Base-by-base conservation (phyloP, 2,113 vertebrate species). In the Furnarius figulus region DNA sequence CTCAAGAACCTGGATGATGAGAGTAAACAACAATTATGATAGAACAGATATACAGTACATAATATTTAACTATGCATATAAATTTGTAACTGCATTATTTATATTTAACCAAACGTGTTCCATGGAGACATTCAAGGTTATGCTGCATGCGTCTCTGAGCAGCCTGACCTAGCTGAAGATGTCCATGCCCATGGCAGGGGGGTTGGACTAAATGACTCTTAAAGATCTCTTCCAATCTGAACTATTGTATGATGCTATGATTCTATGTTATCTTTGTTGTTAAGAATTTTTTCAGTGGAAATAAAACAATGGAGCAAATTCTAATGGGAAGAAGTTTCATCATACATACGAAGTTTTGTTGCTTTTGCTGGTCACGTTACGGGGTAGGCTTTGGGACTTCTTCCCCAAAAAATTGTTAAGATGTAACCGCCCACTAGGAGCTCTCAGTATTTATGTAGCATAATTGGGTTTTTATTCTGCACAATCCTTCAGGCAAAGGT, bases 131-230 rank as follows among this genome's bases (percentile, higher is more conserved):
- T 37, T 72, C 52, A 67, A 21, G 52, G 8, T 62, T 22, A 63
- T 52, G 6, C 2, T 76, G 27, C 5, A 27, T 0, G 0, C 46
- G 13, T 30, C 30, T 87, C 52, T 90, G 59, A 81, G 63, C 37
- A 88, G 56, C n/a, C 16, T 58, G 46, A 58, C 47, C 15, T 22
- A 27, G 27, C 25, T 39, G 30, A 85, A 59, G 55, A 39, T 61
- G 46, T 31, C 23, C 28, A 28, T 33, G 3, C 30, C 52, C 3
- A 37, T 5, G 12, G 28, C 3, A 4, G 8, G 2, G 3, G 1
- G 2, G 1, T 56, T 91, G 27, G 16, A 67, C 46, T 56, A 44
- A 14, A 5, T 74, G 56, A 9, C 4, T 5, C 53, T 66, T 63
- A 37, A 79, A 83, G 21, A 33, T 58, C 27, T 52, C 24, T 76